A percentile compares a stretch with the other conserved stretches of the same genome.
phyloP scores from a whole-genome alignment of 2,888 invertebrate genomes.

The Hypolimnas misippus region DNA sequence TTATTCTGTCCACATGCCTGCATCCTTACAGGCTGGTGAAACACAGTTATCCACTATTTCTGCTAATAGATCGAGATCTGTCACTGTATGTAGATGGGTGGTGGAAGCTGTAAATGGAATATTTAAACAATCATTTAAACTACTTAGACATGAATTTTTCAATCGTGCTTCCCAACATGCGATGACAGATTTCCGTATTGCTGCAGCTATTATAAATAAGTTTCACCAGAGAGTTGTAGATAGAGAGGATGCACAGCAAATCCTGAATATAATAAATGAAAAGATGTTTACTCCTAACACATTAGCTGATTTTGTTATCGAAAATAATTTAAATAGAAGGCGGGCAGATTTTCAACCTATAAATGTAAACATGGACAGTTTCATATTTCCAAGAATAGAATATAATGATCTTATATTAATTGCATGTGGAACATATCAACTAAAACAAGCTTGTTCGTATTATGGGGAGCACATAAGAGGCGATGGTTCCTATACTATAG shows the following conservation, averaged over 20 bases:
- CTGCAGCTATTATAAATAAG: background rate
- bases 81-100: constrained; percentile 1
- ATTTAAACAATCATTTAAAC: constrained; percentile 1
- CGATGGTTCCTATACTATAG: constrained; percentile 14
- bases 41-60: background rate
- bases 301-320: background rate
- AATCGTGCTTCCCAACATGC: background rate
- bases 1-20: constrained; percentile 5
- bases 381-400: constrained; percentile 9
- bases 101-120: constrained; percentile 3
- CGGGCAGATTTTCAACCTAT: background rate
- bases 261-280: constrained; percentile 2
- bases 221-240: background rate
- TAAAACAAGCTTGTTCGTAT: constrained; percentile 20
- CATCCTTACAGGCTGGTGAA: background rate
- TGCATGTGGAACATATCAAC: background rate
- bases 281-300: background rate
- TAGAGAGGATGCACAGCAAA: constrained; percentile 1
- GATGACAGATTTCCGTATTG: constrained; percentile 5
- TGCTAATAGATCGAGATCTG: background rate
- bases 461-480: constrained; percentile 19
- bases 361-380: constrained; percentile 1
- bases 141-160: constrained; percentile 4
- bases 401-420: background rate
- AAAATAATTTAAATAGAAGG: constrained; percentile 1